Evolutionary conservation across 1,140 invertebrate species (phyloP).

Genomic region (Asobara japonica): DNA sequence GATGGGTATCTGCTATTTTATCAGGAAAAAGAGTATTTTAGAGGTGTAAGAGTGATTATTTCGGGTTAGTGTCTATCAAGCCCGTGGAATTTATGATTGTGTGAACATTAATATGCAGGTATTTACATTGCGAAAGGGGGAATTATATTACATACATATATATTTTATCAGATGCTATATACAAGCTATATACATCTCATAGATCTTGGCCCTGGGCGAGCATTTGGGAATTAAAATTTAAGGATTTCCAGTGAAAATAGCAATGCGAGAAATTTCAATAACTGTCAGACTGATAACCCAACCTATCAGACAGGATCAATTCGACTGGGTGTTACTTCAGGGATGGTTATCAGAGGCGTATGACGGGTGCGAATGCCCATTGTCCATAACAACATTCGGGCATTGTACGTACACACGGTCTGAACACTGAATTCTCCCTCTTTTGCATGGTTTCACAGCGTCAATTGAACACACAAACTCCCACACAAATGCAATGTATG

Average conservation of each 20-base stretch:
- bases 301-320: conserved; percentile 14
- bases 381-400: conserved; percentile 31
- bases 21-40: too few species aligned
- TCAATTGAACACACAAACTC: background rate
- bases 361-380: conserved; percentile 27
- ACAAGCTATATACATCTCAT: too few species aligned
- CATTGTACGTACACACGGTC: conserved; percentile 23
- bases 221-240: too few species aligned
- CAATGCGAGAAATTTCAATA: background rate
- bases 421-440: background rate
- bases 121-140: too few species aligned
- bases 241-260: background rate
- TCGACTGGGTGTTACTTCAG: conserved; percentile 29
- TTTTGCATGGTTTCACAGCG: background rate
- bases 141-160: too few species aligned
- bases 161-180: too few species aligned
- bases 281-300: background rate
- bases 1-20: background rate
- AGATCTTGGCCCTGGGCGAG: too few species aligned
- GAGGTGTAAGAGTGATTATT: too few species aligned
- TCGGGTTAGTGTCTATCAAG: too few species aligned
- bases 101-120: too few species aligned
- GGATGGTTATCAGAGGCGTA: conserved; percentile 20
- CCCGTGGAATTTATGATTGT: too few species aligned
- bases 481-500: background rate